Evolutionary conservation across 2,888 invertebrate genomes (phyloP).

Genomic region (Rhopalosiphum nymphaeae): DNA sequence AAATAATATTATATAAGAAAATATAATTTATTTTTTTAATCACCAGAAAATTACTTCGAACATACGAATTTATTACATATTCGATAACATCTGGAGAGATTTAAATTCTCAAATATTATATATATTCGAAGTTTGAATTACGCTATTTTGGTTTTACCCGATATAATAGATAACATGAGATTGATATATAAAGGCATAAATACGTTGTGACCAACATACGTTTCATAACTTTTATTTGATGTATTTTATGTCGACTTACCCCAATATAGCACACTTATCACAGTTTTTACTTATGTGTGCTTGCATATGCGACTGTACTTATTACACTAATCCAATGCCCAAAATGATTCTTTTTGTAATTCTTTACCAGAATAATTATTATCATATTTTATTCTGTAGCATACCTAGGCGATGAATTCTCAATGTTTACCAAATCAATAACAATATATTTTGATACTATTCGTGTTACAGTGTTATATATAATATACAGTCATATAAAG

Average conservation of each 20-base stretch:
- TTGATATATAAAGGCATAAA: neutral
- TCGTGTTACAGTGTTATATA: neutral
- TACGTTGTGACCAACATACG: neutral
- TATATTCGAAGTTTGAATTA: neutral
- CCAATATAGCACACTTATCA: neutral
- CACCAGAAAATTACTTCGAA: neutral
- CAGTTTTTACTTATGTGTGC: too few species aligned
- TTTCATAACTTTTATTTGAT: neutral
- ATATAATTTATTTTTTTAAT: too few species aligned
- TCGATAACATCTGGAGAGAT: neutral
- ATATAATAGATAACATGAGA: neutral
- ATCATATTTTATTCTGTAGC: neutral
- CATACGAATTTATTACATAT: too few species aligned
- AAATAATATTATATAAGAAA: too few species aligned
- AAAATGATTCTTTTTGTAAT: neutral
- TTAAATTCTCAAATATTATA: neutral
- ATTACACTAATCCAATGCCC: neutral
- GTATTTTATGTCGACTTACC: neutral
- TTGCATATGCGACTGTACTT: neutral
- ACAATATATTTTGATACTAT: neutral
- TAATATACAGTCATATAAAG: too few species aligned
- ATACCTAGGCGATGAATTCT: neutral
- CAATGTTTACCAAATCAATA: slow-evolving; percentile 1
- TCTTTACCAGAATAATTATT: neutral
- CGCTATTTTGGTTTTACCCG: neutral